These are phyloP conservation scores for Xyrauchen texanus DNA, from an alignment of 2,113 vertebrate genomes.

Conservation along the genomic window DNA sequence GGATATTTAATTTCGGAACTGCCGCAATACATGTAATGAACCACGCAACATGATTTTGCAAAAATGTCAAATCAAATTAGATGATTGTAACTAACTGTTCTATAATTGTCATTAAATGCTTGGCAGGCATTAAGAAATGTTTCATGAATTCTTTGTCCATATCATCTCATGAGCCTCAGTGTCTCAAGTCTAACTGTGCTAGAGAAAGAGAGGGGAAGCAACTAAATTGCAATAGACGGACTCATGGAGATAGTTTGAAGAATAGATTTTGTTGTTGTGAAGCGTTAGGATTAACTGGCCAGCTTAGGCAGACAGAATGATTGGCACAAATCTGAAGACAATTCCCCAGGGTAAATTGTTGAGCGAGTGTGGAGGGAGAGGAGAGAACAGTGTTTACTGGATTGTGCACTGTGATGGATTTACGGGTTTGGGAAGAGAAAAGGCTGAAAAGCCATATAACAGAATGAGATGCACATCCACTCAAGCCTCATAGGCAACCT, in stretches of 20 bases:
- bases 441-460: conserved; percentile 34
- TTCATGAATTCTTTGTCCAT: neutral
- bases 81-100: too few species aligned
- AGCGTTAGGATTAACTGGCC: conserved; percentile 44
- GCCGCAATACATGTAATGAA: too few species aligned
- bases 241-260: conserved; percentile 4
- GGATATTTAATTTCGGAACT: too few species aligned
- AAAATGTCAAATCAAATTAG: too few species aligned
- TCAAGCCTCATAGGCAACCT: conserved; percentile 42
- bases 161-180: neutral
- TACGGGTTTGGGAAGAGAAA: conserved; percentile 14
- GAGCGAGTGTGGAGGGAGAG: conserved; percentile 9
- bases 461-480: conserved; percentile 46
- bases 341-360: conserved; percentile 36
- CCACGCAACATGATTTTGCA: too few species aligned
- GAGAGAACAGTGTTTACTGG: conserved; percentile 40
- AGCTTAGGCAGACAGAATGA: conserved; percentile 46
- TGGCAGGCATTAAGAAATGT: neutral
- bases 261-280: conserved; percentile 44
- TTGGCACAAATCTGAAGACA: conserved; percentile 52
- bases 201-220: neutral
- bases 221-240: conserved; percentile 19
- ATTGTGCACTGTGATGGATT: conserved; percentile 43
- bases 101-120: neutral
- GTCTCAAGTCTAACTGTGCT: neutral